Evolutionary conservation across 2,113 vertebrate species (phyloP).

Genomic region (Sander vitreus): DNA sequence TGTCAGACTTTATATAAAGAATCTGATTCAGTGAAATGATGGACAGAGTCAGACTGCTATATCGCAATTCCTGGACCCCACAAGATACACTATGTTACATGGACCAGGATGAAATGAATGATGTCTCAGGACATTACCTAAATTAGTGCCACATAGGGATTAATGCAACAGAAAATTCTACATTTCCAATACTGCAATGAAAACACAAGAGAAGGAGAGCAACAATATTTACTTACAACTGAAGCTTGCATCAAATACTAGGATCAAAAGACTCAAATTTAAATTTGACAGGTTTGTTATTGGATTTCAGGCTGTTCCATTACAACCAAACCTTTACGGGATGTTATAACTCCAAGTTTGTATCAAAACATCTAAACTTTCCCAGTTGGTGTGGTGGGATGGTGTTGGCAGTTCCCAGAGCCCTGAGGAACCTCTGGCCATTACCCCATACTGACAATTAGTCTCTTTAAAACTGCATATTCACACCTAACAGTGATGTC

Average conservation of each 20-base stretch:
- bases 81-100: background rate
- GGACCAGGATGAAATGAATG: background rate
- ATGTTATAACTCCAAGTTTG: background rate
- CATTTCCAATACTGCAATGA: background rate
- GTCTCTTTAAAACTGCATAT: background rate
- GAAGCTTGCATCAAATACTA: background rate
- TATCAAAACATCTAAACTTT: background rate
- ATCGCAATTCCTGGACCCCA: constrained; percentile 2
- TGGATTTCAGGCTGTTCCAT: background rate
- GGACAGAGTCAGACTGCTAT: constrained; percentile 21
- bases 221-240: background rate
- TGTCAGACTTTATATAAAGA: constrained; percentile 62
- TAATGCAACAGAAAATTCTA: background rate
- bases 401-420: background rate
- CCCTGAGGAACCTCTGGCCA: background rate
- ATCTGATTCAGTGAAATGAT: constrained; percentile 59
- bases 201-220: background rate
- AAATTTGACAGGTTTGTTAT: background rate
- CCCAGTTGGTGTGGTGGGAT: background rate
- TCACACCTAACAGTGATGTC: constrained; percentile 4
- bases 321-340: background rate
- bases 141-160: background rate
- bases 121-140: background rate
- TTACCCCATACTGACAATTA: background rate
- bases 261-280: background rate